A percentile compares a stretch with the other conserved stretches of the same genome.
These are phyloP conservation scores for Gymnogyps californianus DNA, from an alignment of 2,113 vertebrate species.

Conservation along the genomic window DNA sequence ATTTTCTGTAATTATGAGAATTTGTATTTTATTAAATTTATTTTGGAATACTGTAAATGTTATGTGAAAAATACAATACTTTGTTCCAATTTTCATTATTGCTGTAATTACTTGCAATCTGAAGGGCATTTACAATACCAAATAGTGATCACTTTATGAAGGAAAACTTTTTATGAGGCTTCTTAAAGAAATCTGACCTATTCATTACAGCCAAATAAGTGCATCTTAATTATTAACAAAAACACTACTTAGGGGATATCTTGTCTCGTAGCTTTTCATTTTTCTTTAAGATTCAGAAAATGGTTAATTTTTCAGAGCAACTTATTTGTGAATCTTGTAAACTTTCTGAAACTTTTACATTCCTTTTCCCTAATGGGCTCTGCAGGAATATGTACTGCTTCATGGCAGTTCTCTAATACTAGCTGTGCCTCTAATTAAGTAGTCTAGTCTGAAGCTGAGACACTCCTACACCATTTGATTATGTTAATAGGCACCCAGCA, in stretches of 20 bases:
- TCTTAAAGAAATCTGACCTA: neutral
- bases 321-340: neutral
- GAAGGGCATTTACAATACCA: neutral
- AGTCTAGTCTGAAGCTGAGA: slow-evolving; percentile 51
- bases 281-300: slow-evolving; percentile 11
- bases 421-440: slow-evolving; percentile 29
- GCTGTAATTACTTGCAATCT: neutral
- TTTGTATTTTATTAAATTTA: slow-evolving; percentile 1
- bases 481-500: neutral
- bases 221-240: neutral
- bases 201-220: neutral
- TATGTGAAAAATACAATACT: neutral
- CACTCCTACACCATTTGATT: neutral
- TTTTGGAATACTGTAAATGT: neutral
- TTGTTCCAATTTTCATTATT: neutral
- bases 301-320: neutral
- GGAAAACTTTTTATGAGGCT: neutral
- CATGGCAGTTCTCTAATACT: neutral
- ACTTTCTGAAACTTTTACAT: slow-evolving; percentile 22
- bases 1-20: neutral
- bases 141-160: neutral
- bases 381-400: neutral
- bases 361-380: neutral
- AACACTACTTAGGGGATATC: slow-evolving; percentile 1
- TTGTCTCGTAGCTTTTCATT: slow-evolving; percentile 28